These are phyloP conservation scores for Lepidurus apus DNA, from an alignment of 1,140 invertebrate species.

Conservation along the genomic window DNA sequence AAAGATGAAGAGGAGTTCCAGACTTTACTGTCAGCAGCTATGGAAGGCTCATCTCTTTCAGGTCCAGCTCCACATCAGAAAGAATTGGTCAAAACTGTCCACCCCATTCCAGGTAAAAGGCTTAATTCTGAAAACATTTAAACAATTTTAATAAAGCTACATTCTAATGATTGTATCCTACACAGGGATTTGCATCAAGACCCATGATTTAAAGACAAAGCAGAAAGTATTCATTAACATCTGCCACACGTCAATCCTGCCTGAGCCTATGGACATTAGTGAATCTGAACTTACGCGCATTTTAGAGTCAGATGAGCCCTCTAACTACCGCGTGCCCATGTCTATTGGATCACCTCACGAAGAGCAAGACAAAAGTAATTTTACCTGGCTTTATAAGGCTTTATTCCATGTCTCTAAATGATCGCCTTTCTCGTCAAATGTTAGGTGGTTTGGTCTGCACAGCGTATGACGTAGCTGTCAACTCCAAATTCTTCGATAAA, in stretches of 20 bases:
- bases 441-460: constrained; percentile 58
- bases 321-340: constrained; percentile 74
- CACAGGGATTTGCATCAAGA: constrained; percentile 78
- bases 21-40: constrained; percentile 9
- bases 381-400: background rate
- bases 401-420: background rate
- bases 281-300: constrained; percentile 58
- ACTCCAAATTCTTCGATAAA: constrained; percentile 63
- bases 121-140: background rate
- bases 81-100: constrained; percentile 23
- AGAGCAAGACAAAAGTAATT: constrained; percentile 67
- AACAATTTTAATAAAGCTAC: constrained; percentile 29
- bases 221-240: constrained; percentile 76
- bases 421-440: constrained; percentile 37
- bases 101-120: constrained; percentile 28
- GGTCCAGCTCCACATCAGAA: background rate
- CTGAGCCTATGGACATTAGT: constrained; percentile 69
- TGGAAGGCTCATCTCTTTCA: background rate
- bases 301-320: constrained; percentile 62
- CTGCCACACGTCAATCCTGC: constrained; percentile 67
- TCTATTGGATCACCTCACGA: constrained; percentile 72
- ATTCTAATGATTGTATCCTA: background rate
- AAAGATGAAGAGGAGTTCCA: constrained; percentile 35
- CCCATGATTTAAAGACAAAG: constrained; percentile 57
- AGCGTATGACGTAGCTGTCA: constrained; percentile 71